Evolutionary conservation across 2,113 vertebrate species (phyloP).

Genomic region (Chiloscyllium plagiosum): DNA sequence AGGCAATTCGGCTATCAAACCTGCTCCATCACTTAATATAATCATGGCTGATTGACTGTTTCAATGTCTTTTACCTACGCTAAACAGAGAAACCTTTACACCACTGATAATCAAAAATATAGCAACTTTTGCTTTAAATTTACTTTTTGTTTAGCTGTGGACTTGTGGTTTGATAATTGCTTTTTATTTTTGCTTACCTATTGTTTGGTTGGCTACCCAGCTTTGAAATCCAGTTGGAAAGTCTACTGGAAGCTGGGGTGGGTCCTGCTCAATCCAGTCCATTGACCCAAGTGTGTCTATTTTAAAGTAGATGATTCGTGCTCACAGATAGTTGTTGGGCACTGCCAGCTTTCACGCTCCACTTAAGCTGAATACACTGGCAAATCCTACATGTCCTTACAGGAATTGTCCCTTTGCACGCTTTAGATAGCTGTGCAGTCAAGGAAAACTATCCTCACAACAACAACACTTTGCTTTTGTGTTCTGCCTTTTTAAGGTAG

Average conservation of each 20-base stretch:
- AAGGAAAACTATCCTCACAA: background rate
- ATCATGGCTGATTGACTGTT: no score
- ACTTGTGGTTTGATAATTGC: background rate
- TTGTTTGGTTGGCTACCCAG: no score
- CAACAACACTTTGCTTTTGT: background rate
- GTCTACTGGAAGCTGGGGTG: background rate
- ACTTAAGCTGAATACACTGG: background rate
- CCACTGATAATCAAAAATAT: no score
- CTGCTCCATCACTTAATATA: no score
- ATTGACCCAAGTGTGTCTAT: slow-evolving; percentile 9
- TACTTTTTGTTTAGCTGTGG: background rate
- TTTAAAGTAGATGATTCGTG: background rate
- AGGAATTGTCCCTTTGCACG: background rate
- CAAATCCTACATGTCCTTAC: background rate
- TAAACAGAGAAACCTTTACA: no score
- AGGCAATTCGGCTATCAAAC: no score
- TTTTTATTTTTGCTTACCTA: background rate
- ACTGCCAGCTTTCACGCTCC: background rate
- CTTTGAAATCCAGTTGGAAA: background rate
- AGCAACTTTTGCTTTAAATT: no score
- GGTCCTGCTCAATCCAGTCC: background rate
- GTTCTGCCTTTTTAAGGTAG: background rate
- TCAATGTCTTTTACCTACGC: no score
- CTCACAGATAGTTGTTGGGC: background rate
- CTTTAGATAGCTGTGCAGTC: background rate